These are phyloP conservation scores for Harpagoxenus sublaevis DNA, from an alignment of 2,888 invertebrate species.

Conservation along the genomic window DNA sequence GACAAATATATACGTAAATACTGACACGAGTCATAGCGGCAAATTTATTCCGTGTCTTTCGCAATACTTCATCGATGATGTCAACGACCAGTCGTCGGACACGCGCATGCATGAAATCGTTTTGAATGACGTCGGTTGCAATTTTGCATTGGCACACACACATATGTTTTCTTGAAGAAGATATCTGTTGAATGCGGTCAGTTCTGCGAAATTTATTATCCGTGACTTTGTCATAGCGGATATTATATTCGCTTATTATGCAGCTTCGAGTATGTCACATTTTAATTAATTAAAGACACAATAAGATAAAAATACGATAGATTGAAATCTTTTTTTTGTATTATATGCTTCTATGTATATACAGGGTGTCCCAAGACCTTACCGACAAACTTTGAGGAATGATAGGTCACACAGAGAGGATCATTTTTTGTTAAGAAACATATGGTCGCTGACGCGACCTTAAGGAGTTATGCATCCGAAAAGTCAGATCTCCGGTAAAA, in stretches of 20 bases:
- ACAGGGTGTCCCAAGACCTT: too few species aligned
- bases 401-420: too few species aligned
- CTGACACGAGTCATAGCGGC: slow-evolving; percentile 15
- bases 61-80: slow-evolving; percentile 60
- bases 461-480: too few species aligned
- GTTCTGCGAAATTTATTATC: slow-evolving; percentile 46
- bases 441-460: too few species aligned
- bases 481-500: too few species aligned
- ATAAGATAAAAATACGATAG: background rate
- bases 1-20: background rate
- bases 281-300: slow-evolving; percentile 1
- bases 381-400: too few species aligned
- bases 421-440: too few species aligned
- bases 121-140: slow-evolving; percentile 52
- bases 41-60: slow-evolving; percentile 58
- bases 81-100: slow-evolving; percentile 65
- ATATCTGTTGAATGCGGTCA: slow-evolving; percentile 46
- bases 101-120: slow-evolving; percentile 35
- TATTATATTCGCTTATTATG: background rate
- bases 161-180: background rate
- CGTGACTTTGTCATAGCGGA: background rate
- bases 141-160: slow-evolving; percentile 26
- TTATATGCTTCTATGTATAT: background rate
- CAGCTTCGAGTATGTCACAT: background rate
- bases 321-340: background rate